These are phyloP conservation scores for Megaustenia siamemsis DNA, from an alignment of 2,888 invertebrate genomes.

Conservation along the genomic window DNA sequence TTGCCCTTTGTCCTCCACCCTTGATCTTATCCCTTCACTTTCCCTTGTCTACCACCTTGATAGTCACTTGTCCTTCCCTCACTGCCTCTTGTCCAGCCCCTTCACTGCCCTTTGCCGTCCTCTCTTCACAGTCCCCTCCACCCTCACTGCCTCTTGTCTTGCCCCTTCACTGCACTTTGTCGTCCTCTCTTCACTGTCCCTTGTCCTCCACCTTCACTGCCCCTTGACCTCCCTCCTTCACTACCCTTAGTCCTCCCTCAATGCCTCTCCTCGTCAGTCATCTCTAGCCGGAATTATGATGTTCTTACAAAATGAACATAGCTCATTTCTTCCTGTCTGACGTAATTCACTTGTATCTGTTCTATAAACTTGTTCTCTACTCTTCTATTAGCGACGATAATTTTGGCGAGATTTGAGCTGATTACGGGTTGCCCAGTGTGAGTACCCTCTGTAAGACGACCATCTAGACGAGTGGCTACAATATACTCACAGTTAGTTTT, in stretches of 20 bases:
- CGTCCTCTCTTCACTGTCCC: not conserved
- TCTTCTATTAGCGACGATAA: no score
- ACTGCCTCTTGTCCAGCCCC: not conserved
- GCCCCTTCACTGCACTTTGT: not conserved
- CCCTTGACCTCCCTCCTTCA: not conserved
- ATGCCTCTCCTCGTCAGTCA: not conserved
- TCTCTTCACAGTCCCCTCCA: not conserved
- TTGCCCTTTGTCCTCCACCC: not conserved
- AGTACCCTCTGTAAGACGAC: no score
- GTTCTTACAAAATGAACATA: no score
- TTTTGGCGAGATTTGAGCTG: no score
- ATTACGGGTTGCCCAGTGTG: no score
- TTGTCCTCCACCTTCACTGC: not conserved
- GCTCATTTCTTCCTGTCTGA: no score
- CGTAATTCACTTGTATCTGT: no score
- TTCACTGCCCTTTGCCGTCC: not conserved
- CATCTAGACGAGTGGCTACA: no score
- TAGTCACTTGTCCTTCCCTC: not conserved
- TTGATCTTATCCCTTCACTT: not conserved
- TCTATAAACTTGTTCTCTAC: no score
- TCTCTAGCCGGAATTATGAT: no score
- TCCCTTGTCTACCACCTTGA: not conserved
- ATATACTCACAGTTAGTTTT: no score
- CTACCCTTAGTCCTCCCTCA: not conserved
- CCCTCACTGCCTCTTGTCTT: not conserved